These are phyloP conservation scores for Parnassius apollo DNA, from an alignment of 2,888 invertebrate species.

Conservation along the genomic window DNA sequence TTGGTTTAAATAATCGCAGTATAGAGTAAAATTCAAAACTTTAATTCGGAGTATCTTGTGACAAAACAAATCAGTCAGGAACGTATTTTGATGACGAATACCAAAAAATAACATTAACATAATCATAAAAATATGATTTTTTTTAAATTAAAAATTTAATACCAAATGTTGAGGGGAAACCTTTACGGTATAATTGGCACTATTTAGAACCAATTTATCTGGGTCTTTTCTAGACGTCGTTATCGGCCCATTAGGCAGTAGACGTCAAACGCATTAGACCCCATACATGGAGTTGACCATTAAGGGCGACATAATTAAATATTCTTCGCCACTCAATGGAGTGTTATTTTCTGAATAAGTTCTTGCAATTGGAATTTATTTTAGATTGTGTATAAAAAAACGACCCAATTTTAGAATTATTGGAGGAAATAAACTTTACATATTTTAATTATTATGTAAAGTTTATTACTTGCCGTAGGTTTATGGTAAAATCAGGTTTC, in stretches of 20 bases:
- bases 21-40: background rate
- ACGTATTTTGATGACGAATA: too few species aligned
- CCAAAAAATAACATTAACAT: too few species aligned
- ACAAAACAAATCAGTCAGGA: too few species aligned
- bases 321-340: slow-evolving; percentile 3
- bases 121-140: too few species aligned
- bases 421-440: too few species aligned
- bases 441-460: too few species aligned
- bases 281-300: slow-evolving; percentile 11
- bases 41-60: background rate
- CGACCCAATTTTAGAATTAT: too few species aligned
- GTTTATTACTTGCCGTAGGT: too few species aligned
- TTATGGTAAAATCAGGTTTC: too few species aligned
- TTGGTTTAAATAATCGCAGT: slow-evolving; percentile 2
- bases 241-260: slow-evolving; percentile 16
- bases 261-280: slow-evolving; percentile 7
- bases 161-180: too few species aligned
- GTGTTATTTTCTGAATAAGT: background rate
- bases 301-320: slow-evolving; percentile 8
- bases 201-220: slow-evolving; percentile 22
- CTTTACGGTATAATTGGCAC: background rate
- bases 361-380: background rate
- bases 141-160: too few species aligned
- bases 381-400: too few species aligned
- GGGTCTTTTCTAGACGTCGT: slow-evolving; percentile 17